phyloP scores from a whole-genome alignment of 2,888 invertebrate genomes.

The Netelia inedita region DNA sequence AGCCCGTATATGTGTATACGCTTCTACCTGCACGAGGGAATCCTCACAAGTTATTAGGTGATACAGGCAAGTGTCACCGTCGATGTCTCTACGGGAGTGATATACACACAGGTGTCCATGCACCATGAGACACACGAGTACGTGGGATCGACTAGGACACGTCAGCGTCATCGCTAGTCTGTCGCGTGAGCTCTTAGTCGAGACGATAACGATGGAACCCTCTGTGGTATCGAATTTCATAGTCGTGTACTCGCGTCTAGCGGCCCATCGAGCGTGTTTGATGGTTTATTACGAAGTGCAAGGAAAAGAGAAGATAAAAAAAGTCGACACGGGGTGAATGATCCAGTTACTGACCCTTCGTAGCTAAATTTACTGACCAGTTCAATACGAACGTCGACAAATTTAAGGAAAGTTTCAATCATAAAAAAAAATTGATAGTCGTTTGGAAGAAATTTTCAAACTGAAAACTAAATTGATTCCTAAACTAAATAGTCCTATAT shows the following conservation, averaged over 20 bases:
- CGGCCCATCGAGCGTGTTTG: conserved; percentile 37
- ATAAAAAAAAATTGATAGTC: neutral
- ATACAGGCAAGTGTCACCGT: conserved; percentile 50
- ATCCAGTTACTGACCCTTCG: conserved; percentile 8
- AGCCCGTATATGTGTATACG: conserved; percentile 34
- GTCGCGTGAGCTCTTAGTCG: conserved; percentile 19
- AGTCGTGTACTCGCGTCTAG: conserved; percentile 27
- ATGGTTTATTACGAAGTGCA: conserved; percentile 38
- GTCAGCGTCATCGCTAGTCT: conserved; percentile 26
- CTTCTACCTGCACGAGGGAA: conserved; percentile 32
- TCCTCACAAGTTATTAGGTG: conserved; percentile 63
- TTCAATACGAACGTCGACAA: neutral
- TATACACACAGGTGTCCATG: conserved; percentile 29
- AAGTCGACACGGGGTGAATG: conserved; percentile 21
- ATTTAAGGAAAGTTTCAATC: neutral
- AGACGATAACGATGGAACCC: conserved; percentile 37
- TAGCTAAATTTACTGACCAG: neutral
- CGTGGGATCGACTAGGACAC: conserved; percentile 44
- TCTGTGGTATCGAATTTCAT: conserved; percentile 56
- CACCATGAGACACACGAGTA: conserved; percentile 5
- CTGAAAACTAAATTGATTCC: neutral
- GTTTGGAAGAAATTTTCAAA: neutral
- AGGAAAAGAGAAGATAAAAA: conserved; percentile 7
- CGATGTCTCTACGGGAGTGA: conserved; percentile 34
- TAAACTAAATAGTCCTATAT: neutral